Percentiles rank a stretch among this genome's conserved stretches.
These are phyloP conservation scores for Pampusana beccarii DNA, from an alignment of 2,113 vertebrate species.

Conservation along the genomic window DNA sequence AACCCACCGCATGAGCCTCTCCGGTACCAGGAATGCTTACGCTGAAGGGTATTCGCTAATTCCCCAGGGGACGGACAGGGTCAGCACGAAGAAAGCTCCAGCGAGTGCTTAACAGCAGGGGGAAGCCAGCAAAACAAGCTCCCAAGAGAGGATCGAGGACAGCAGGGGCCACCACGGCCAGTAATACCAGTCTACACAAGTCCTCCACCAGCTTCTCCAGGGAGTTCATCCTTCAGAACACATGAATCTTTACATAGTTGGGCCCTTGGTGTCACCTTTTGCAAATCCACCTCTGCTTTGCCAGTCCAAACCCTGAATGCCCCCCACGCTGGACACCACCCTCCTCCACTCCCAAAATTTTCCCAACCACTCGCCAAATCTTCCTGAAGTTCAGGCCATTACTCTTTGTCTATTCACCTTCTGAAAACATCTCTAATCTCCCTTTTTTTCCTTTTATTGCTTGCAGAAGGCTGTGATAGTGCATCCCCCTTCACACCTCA, in stretches of 20 bases:
- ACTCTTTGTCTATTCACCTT: background rate
- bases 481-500: background rate
- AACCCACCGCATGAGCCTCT: accelerated
- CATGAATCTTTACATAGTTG: background rate
- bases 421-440: background rate
- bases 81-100: background rate
- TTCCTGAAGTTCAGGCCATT: background rate
- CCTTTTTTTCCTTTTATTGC: background rate
- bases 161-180: background rate
- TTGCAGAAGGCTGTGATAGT: background rate
- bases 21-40: background rate
- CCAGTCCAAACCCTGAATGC: background rate
- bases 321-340: too few species aligned
- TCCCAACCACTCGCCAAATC: background rate
- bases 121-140: background rate
- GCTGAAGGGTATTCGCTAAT: background rate
- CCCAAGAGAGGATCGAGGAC: background rate
- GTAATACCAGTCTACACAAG: background rate
- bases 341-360: background rate
- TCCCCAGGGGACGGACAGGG: background rate
- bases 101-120: background rate
- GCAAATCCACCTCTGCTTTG: background rate
- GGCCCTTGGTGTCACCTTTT: background rate
- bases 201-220: background rate
- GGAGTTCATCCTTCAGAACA: background rate